phyloP scores from a whole-genome alignment of 1,140 invertebrate genomes.

The Euwallacea fornicatus region DNA sequence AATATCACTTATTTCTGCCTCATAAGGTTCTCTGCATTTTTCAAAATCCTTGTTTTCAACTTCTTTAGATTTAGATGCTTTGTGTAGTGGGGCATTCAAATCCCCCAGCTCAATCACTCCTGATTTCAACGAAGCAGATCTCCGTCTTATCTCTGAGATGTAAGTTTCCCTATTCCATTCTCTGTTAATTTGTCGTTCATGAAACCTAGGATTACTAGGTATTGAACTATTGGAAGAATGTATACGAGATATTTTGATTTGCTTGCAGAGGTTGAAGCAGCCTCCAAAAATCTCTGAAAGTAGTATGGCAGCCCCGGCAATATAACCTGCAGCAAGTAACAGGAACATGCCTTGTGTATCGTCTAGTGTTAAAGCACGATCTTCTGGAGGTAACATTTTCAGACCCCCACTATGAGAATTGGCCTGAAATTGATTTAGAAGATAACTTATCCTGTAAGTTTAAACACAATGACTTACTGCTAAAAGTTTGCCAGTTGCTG shows the following conservation, averaged over 20 bases:
- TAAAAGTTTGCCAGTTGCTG: constrained; percentile 60
- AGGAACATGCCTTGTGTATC: constrained; percentile 80
- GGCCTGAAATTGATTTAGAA: constrained; percentile 40
- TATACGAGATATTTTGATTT: constrained; percentile 21
- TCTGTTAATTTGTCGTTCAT: constrained; percentile 33
- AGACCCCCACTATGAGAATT: constrained; percentile 39
- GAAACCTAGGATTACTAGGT: constrained; percentile 44
- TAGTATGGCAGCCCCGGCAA: constrained; percentile 59
- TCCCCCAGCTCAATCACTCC: background rate
- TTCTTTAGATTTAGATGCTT: background rate
- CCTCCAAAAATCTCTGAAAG: constrained; percentile 67
- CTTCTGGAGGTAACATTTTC: constrained; percentile 57
- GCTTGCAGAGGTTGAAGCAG: constrained; percentile 60
- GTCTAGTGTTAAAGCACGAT: constrained; percentile 69
- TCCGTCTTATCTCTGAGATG: background rate
- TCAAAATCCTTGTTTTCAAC: background rate
- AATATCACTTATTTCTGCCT: background rate
- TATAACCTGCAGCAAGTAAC: constrained; percentile 66
- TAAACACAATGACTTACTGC: constrained; percentile 54
- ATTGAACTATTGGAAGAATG: constrained; percentile 30
- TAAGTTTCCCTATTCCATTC: background rate
- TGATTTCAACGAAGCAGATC: background rate
- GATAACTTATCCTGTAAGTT: background rate
- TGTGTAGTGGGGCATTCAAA: background rate
- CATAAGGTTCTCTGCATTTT: background rate